Evolutionary conservation across 1,140 invertebrate species (phyloP), one percentile per base, ranked within the genome.

Genomic region (Drosophila chauvacae): DNA sequence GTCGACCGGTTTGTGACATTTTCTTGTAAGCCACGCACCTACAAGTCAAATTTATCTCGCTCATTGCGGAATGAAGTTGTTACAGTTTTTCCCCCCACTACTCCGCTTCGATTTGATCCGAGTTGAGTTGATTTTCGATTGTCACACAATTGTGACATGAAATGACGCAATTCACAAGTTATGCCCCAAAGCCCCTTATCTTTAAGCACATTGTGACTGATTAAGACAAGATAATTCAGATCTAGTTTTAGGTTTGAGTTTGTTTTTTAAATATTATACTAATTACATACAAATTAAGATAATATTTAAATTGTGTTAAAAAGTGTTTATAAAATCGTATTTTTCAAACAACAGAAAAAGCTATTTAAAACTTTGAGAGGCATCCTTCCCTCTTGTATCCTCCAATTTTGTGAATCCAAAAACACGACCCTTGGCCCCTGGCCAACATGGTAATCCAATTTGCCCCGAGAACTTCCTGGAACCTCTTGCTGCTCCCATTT

Each of bases 21-120:
- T 90, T 90, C 78, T 85, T 90, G 85, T 90, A 85, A 79, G 78
- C 85, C 62, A 90, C 81, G 85, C 85, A 90, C 85, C 85, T 90
- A 76, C 85, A 81, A 90, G 85, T 90, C 85, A 90, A 90, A 90
- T 84, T 88, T 84, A 88, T 83, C 71, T 80, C 72, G 79, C 71
- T 80, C 59, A 73, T 79, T 84, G 85, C 66, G 70, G 82, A 76
- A 90, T 90, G 85, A 90, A 90, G 85, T 90, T 85, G 85, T 90
- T 88, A 90, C 74, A 90, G 77, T 83, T 87, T 77, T 82, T 72
- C 72, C 60, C 59, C 68, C 58, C 48, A 59, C 41, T 20, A 55
- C 63, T 82, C 63, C 61, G 80, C 74, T 68, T 41, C 45, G 39
- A 57, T 74, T 50, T 28, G 78, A 80, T 79, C 63, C 61, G 70